These are phyloP conservation scores for Torymus auratus DNA, from an alignment of 2,888 invertebrate genomes.

Conservation along the genomic window DNA sequence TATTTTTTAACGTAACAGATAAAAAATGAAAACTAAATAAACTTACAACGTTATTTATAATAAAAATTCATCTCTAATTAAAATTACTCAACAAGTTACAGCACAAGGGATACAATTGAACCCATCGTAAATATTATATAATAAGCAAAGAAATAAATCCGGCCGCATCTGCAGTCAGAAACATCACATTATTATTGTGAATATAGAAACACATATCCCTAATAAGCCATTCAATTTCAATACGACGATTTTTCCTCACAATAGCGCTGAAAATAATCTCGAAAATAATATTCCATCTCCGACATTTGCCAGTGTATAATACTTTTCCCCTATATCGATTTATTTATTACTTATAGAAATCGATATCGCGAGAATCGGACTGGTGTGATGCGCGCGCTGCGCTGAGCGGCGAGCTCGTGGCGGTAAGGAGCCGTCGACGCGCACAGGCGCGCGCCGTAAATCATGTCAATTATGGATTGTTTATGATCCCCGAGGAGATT, in stretches of 20 bases:
- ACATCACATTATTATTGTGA: not conserved
- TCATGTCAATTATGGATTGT: slow-evolving; percentile 75
- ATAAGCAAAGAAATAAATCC: not conserved
- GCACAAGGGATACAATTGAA: too few species aligned
- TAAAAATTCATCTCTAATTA: too few species aligned
- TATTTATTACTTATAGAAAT: slow-evolving; percentile 55
- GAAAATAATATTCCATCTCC: slow-evolving; percentile 26
- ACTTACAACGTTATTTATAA: too few species aligned
- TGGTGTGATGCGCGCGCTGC: slow-evolving; percentile 36
- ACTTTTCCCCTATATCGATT: slow-evolving; percentile 38
- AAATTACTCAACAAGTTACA: too few species aligned
- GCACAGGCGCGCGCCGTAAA: slow-evolving; percentile 62
- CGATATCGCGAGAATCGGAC: slow-evolving; percentile 57
- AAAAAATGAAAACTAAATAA: too few species aligned
- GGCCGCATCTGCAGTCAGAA: not conserved
- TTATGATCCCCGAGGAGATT: slow-evolving; percentile 68
- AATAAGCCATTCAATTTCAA: slow-evolving; percentile 42
- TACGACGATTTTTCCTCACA: slow-evolving; percentile 9
- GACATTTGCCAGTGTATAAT: not conserved
- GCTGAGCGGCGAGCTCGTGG: not conserved
- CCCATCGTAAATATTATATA: too few species aligned
- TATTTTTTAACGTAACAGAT: too few species aligned
- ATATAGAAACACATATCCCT: not conserved
- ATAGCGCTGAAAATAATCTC: slow-evolving; percentile 24
- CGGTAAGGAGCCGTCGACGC: slow-evolving; percentile 49